Conservation (phyloP, 2,113 vertebrate species). For the Pluvialis apricaria region DNA sequence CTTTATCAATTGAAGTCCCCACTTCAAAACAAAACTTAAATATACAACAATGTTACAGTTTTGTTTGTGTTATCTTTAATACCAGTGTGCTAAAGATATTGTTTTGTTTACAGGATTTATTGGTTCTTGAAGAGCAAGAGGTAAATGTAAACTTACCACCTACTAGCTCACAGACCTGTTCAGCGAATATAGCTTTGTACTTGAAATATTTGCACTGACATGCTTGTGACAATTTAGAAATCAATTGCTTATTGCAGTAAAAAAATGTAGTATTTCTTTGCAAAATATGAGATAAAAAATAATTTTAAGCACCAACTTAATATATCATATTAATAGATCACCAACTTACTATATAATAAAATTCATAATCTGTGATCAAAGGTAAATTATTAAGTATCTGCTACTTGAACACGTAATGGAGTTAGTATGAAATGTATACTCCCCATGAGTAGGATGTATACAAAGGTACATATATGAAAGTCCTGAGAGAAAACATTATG, state of each 20-base stretch:
- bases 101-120: constrained; percentile 84
- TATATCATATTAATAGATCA: background rate
- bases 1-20: background rate
- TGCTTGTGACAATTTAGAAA: background rate
- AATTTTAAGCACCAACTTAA: background rate
- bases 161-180: background rate
- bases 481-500: background rate
- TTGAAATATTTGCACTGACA: background rate
- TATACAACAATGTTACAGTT: background rate
- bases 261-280: background rate
- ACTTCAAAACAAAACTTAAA: background rate
- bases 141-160: constrained; percentile 61
- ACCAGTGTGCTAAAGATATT: background rate
- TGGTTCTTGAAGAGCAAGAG: constrained; percentile 98
- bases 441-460: background rate
- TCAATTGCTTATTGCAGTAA: background rate
- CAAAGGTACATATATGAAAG: background rate
- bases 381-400: background rate
- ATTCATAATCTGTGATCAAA: background rate
- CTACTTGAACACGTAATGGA: background rate
- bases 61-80: background rate
- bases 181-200: background rate
- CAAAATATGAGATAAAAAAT: background rate
- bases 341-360: background rate
- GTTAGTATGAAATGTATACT: background rate